Evolutionary conservation across 2,113 vertebrate species (phyloP).

Genomic region (Chlamydotis undulata): DNA sequence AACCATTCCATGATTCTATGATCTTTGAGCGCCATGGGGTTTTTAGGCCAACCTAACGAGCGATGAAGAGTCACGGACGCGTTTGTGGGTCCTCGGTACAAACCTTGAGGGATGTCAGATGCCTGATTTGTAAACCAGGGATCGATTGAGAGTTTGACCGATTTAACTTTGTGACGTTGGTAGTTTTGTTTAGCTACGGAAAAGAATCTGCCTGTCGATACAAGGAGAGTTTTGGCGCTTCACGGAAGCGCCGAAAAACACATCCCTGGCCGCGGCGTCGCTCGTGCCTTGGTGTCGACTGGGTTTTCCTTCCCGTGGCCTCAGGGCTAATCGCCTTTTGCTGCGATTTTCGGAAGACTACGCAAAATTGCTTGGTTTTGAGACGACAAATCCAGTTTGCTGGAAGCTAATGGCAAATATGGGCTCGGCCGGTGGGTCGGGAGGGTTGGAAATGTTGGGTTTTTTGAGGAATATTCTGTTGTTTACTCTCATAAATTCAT

Average conservation of each 20-base stretch:
- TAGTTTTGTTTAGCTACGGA: background rate
- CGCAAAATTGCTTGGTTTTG: background rate
- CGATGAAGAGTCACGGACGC: rapidly evolving
- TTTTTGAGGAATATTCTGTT: background rate
- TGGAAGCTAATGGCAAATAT: background rate
- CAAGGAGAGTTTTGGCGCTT: background rate
- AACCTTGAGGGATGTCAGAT: background rate
- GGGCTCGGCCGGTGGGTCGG: background rate
- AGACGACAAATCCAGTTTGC: rapidly evolving
- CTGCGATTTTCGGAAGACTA: background rate
- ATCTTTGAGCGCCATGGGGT: background rate
- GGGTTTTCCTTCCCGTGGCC: background rate
- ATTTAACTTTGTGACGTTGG: background rate
- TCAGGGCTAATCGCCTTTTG: background rate
- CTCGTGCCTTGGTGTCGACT: background rate
- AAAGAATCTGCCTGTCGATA: background rate
- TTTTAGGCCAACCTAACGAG: background rate
- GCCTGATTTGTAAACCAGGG: background rate
- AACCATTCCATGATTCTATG: no score
- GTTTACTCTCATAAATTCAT: no score
- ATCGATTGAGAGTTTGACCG: background rate
- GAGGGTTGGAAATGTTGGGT: background rate
- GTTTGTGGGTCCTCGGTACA: rapidly evolving
- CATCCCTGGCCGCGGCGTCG: no score
- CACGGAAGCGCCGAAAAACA: rapidly evolving